A percentile compares a stretch with the other conserved stretches of the same genome.
These are phyloP conservation scores for Spondyliosoma cantharus DNA, from an alignment of 2,797 vertebrate genomes.

Conservation along the genomic window DNA sequence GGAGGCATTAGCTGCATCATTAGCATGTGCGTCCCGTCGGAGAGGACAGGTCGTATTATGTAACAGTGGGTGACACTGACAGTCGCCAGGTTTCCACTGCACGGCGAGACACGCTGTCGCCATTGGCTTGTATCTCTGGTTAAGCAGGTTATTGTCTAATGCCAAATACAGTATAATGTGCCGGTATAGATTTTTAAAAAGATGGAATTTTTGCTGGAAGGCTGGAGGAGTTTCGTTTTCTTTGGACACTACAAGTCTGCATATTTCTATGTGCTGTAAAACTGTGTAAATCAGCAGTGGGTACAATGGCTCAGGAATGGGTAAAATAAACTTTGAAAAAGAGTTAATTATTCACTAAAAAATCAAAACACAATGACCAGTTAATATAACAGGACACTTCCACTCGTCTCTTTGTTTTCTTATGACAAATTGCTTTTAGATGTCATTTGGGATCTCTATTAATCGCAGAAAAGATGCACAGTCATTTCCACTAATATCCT, in stretches of 20 bases:
- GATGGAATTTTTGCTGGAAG: background rate
- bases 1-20: constrained; percentile 59
- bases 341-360: background rate
- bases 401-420: background rate
- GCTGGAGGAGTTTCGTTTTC: too few species aligned
- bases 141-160: background rate
- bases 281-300: background rate
- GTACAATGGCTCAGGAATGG: background rate
- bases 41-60: constrained; percentile 51
- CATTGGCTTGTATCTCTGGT: constrained; percentile 22
- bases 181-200: background rate
- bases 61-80: constrained; percentile 54
- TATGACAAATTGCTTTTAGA: background rate
- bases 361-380: background rate
- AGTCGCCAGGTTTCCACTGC: constrained; percentile 56
- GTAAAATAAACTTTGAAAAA: background rate
- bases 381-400: background rate
- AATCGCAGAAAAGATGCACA: background rate
- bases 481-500: background rate
- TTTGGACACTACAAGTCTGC: background rate
- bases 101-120: background rate
- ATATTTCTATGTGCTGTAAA: background rate
- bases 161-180: background rate
- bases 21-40: constrained; percentile 56
- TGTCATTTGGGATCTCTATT: background rate